phyloP scores from a whole-genome alignment of 2,797 vertebrate species.

The Pseudopleuronectes americanus region DNA sequence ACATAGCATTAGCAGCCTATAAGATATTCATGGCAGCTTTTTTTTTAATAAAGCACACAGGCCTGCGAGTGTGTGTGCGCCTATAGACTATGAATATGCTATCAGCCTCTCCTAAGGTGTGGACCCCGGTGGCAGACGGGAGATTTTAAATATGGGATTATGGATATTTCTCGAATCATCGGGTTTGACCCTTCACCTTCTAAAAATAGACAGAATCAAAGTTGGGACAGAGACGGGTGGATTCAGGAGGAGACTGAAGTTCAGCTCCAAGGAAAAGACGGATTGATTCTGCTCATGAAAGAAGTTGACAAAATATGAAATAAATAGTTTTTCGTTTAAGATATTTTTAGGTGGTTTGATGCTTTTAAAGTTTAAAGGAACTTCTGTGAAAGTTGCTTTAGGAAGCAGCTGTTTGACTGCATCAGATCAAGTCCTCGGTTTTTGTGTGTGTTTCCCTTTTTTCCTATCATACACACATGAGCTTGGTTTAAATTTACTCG shows the following conservation, averaged over 20 bases:
- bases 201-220: constrained; percentile 39
- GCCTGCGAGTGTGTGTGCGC: constrained; percentile 39
- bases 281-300: background rate
- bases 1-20: constrained; percentile 74
- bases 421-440: too few relatives aligned
- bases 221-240: constrained; percentile 28
- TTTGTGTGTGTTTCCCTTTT: too few relatives aligned
- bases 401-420: too few relatives aligned
- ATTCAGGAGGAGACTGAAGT: constrained; percentile 43
- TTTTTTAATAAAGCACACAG: constrained; percentile 70
- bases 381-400: too few relatives aligned
- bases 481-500: too few relatives aligned
- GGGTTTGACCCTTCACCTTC: constrained; percentile 77
- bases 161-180: constrained; percentile 72
- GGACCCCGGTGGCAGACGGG: constrained; percentile 51
- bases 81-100: constrained; percentile 78
- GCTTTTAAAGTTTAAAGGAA: too few relatives aligned
- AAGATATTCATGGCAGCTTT: constrained; percentile 78
- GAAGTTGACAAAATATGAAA: background rate
- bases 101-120: constrained; percentile 64
- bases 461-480: too few relatives aligned
- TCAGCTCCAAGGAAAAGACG: constrained; percentile 5
- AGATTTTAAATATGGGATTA: constrained; percentile 73
- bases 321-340: background rate
- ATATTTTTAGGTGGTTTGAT: background rate